A percentile compares a stretch with the other conserved stretches of the same genome.
phyloP scores from a whole-genome alignment of 2,797 vertebrate species.

The Lepidocolaptes lacrymiger region DNA sequence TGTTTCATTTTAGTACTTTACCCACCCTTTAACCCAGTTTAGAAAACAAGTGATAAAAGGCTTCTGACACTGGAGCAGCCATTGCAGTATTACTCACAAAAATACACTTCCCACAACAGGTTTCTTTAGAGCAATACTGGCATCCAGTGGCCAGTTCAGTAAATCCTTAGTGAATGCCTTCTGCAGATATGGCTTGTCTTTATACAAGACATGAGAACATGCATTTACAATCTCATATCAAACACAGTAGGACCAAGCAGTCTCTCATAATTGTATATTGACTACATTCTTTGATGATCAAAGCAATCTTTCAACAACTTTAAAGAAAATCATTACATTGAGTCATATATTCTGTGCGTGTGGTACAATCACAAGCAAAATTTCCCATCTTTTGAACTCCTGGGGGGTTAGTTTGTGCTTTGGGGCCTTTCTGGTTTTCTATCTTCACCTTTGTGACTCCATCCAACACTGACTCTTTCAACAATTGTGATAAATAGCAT shows the following conservation, averaged over 20 bases:
- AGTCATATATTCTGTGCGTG: background rate
- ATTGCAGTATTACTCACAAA: background rate
- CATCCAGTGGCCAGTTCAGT: conserved; percentile 12
- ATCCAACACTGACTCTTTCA: background rate
- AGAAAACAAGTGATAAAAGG: background rate
- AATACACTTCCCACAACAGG: background rate
- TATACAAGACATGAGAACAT: background rate
- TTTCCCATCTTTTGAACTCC: background rate
- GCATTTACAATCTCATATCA: background rate
- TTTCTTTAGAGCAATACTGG: conserved; percentile 22
- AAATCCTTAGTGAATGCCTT: background rate
- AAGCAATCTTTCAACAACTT: background rate
- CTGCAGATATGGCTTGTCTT: background rate
- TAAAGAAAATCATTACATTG: background rate
- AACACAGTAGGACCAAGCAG: background rate
- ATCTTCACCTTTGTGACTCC: background rate
- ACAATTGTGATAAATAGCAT: background rate
- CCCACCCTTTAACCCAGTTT: background rate
- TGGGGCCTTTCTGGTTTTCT: background rate
- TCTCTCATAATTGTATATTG: background rate
- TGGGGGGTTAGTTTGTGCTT: background rate
- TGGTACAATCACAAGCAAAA: background rate
- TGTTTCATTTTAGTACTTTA: background rate
- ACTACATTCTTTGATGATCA: background rate
- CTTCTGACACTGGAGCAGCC: background rate